A percentile compares a stretch with the other conserved stretches of the same genome.
phyloP scores from a whole-genome alignment of 2,797 vertebrate species.

The Sebastes paucispinis region DNA sequence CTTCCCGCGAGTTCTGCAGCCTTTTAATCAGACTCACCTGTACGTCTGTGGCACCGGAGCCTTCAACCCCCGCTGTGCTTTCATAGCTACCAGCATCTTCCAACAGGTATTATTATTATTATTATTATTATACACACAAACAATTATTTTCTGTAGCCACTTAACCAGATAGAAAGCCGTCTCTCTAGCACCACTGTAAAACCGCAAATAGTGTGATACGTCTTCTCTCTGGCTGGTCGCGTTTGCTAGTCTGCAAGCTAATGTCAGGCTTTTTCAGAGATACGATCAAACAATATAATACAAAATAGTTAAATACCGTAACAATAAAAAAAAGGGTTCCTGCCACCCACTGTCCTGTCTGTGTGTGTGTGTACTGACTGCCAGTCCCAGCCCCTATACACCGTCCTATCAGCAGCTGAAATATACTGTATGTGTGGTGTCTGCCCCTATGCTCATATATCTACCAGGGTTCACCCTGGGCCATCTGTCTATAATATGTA shows the following conservation, averaged over 20 bases:
- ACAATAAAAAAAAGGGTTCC: background rate
- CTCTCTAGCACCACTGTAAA: background rate
- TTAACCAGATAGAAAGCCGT: background rate
- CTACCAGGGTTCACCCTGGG: slow-evolving; percentile 20
- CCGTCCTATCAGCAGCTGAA: slow-evolving; percentile 41
- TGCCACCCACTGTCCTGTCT: background rate
- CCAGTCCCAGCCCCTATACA: slow-evolving; percentile 35
- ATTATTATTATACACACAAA: background rate
- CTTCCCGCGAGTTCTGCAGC: slow-evolving; percentile 84
- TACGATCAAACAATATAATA: background rate
- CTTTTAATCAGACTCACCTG: slow-evolving; percentile 85
- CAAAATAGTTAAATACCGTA: background rate
- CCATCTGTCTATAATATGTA: slow-evolving; percentile 40
- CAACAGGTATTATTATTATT: slow-evolving; percentile 76
- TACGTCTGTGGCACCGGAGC: slow-evolving; percentile 87
- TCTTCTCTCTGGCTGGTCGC: background rate
- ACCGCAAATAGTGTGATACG: background rate
- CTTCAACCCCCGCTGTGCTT: slow-evolving; percentile 85
- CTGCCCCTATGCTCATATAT: slow-evolving; percentile 69
- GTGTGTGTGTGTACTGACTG: slow-evolving; percentile 27
- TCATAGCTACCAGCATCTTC: slow-evolving; percentile 78
- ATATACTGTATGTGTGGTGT: slow-evolving; percentile 54
- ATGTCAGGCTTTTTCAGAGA: background rate
- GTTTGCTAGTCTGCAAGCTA: background rate
- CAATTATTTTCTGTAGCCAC: background rate